A percentile compares a stretch with the other conserved stretches of the same genome.
These are phyloP conservation scores for Brienomyrus brachyistius DNA, from an alignment of 2,113 vertebrate genomes.

Conservation along the genomic window DNA sequence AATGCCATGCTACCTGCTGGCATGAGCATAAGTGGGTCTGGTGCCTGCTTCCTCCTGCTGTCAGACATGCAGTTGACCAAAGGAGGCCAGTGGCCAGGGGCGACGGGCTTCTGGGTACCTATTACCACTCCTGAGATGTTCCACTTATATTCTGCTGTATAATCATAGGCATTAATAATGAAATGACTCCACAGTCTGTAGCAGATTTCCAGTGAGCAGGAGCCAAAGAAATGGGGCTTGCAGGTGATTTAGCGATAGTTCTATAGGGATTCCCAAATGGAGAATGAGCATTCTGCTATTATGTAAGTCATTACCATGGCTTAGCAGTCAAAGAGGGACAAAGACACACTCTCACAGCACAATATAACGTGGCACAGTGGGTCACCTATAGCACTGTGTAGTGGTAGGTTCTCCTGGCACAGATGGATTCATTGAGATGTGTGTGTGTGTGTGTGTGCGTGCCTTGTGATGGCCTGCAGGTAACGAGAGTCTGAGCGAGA, in stretches of 20 bases:
- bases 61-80: not conserved
- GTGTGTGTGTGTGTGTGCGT: not conserved
- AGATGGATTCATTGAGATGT: not conserved
- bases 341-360: not conserved
- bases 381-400: not conserved
- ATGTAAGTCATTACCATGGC: not conserved
- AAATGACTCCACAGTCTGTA: not conserved
- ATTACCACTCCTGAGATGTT: slow-evolving; percentile 12
- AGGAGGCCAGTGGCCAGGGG: not conserved
- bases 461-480: slow-evolving; percentile 52
- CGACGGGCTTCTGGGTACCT: slow-evolving; percentile 12
- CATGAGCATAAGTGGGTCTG: not conserved
- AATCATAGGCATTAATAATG: not conserved
- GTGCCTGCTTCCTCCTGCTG: not conserved
- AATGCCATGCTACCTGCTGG: not conserved
- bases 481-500: slow-evolving; percentile 89
- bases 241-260: not conserved
- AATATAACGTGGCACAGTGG: slow-evolving; percentile 3
- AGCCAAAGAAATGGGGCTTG: not conserved
- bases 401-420: not conserved
- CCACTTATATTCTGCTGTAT: slow-evolving; percentile 26
- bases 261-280: not conserved
- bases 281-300: not conserved
- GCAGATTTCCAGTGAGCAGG: not conserved
- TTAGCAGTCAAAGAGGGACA: not conserved